Evolutionary conservation across 2,888 invertebrate genomes (phyloP).

Genomic region (Pecten maximus): DNA sequence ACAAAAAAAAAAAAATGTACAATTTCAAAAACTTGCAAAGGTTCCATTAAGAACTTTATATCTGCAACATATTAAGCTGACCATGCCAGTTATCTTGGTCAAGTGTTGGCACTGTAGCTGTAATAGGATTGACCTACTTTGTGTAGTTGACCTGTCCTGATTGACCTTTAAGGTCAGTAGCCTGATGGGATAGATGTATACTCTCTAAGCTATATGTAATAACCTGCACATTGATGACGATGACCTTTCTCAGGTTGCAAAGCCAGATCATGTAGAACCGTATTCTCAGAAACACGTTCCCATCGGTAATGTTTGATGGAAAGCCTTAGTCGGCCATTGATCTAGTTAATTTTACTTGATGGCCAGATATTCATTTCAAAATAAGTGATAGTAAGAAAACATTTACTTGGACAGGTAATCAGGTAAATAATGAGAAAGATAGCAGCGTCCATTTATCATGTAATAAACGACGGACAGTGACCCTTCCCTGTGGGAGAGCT

Average conservation of each 20-base stretch:
- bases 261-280: too few relatives aligned
- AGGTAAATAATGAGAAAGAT: conserved; percentile 26
- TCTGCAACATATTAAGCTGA: neutral
- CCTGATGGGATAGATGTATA: neutral
- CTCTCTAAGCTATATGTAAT: neutral
- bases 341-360: conserved; percentile 13
- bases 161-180: neutral
- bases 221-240: neutral
- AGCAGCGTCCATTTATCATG: neutral
- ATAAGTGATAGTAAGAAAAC: conserved; percentile 35
- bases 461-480: neutral
- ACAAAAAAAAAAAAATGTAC: too few relatives aligned
- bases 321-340: neutral
- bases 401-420: conserved; percentile 12
- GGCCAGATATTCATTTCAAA: neutral
- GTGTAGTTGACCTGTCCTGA: neutral
- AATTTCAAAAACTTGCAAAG: too few relatives aligned
- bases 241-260: neutral
- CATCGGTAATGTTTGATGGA: neutral
- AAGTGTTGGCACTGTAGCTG: neutral
- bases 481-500: neutral
- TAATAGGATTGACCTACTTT: neutral
- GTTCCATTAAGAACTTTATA: too few relatives aligned
- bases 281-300: neutral
- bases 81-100: neutral